Conservation (phyloP, 2,888 invertebrate species). For the Aphodius sticticus region DNA sequence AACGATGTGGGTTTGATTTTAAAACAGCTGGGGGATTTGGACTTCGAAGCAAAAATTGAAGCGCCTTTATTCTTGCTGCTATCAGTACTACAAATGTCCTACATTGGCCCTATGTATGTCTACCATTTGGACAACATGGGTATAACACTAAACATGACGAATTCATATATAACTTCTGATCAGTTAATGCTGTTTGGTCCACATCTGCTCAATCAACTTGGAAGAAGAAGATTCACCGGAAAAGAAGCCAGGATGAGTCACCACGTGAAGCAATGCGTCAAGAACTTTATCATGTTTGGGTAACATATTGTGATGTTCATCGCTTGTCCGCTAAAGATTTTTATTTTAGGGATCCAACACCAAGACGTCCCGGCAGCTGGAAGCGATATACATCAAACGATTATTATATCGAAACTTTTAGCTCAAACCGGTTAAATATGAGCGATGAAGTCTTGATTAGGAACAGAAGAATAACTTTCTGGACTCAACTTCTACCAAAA, state of each 20-base stretch:
- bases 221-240: slow-evolving; percentile 67
- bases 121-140: slow-evolving; percentile 65
- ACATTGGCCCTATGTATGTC: slow-evolving; percentile 62
- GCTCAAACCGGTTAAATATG: slow-evolving; percentile 35
- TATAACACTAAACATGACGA: slow-evolving; percentile 65
- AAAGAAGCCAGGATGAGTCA: slow-evolving; percentile 68
- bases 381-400: slow-evolving; percentile 65
- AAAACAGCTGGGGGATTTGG: slow-evolving; percentile 64
- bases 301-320: slow-evolving; percentile 46
- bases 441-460: slow-evolving; percentile 43
- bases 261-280: slow-evolving; percentile 62
- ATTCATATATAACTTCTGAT: slow-evolving; percentile 74
- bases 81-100: slow-evolving; percentile 50
- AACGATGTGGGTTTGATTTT: slow-evolving; percentile 58
- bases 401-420: slow-evolving; percentile 63
- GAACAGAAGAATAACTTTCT: slow-evolving; percentile 53
- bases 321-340: slow-evolving; percentile 30
- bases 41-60: slow-evolving; percentile 66
- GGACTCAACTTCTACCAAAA: slow-evolving; percentile 60
- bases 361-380: slow-evolving; percentile 67
- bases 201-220: slow-evolving; percentile 70
- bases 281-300: slow-evolving; percentile 62
- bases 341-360: slow-evolving; percentile 65
- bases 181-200: slow-evolving; percentile 73
- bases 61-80: slow-evolving; percentile 67